A percentile compares a stretch with the other conserved stretches of the same genome.
These are phyloP conservation scores for Stratiomys singularior DNA, from an alignment of 2,888 invertebrate species.

Conservation along the genomic window DNA sequence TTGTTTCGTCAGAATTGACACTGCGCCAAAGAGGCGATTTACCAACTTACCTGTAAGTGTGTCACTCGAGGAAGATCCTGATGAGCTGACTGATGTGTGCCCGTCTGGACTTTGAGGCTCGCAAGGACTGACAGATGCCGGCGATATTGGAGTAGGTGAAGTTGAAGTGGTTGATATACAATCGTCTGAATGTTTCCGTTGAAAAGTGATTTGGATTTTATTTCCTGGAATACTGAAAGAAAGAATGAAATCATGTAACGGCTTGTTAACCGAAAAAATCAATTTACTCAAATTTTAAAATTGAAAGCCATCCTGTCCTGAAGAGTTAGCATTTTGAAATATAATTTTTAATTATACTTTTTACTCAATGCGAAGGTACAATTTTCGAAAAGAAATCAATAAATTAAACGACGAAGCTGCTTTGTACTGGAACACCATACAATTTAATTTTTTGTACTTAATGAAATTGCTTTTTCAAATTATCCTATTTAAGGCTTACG, in stretches of 20 bases:
- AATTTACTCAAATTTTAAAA: too few species aligned
- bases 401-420: too few species aligned
- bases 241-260: background rate
- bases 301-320: too few species aligned
- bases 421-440: too few species aligned
- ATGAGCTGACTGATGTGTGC: slow-evolving; percentile 63
- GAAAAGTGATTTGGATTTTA: slow-evolving; percentile 55
- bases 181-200: slow-evolving; percentile 54
- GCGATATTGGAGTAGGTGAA: slow-evolving; percentile 60
- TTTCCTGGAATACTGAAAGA: slow-evolving; percentile 54
- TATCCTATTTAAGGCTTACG: too few species aligned
- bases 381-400: too few species aligned
- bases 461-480: too few species aligned
- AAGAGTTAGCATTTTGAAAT: too few species aligned
- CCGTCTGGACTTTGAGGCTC: slow-evolving; percentile 64
- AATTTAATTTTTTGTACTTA: too few species aligned
- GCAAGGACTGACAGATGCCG: slow-evolving; percentile 61
- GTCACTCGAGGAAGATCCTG: slow-evolving; percentile 63
- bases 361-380: too few species aligned
- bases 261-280: too few species aligned
- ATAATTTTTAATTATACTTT: too few species aligned
- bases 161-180: slow-evolving; percentile 54
- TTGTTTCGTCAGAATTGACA: background rate
- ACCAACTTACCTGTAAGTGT: slow-evolving; percentile 60
- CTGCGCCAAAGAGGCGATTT: background rate